These are phyloP conservation scores for Trypoxylon attenuatum DNA, from an alignment of 2,888 invertebrate genomes.

Conservation along the genomic window DNA sequence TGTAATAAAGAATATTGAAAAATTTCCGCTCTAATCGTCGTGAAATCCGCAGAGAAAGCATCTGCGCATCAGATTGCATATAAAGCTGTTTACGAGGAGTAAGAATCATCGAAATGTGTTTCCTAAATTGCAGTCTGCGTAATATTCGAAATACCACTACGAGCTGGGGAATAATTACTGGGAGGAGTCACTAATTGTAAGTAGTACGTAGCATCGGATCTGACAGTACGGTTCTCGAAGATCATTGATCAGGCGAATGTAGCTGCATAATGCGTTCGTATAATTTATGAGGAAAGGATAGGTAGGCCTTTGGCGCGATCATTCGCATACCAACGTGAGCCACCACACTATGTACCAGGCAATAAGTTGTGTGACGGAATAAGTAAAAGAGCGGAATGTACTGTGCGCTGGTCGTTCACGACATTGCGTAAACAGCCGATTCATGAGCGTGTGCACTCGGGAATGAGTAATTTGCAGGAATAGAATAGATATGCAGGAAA, in stretches of 20 bases:
- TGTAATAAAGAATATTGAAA: not conserved
- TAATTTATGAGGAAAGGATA: conserved; percentile 36
- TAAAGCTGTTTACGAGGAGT: too few species aligned
- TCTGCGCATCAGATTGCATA: too few species aligned
- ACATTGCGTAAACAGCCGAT: conserved; percentile 37
- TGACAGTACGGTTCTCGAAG: not conserved
- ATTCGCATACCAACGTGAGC: conserved; percentile 46
- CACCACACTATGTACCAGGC: conserved; percentile 2
- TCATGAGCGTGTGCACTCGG: conserved; percentile 6
- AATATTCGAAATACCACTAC: too few species aligned
- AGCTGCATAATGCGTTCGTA: conserved; percentile 26
- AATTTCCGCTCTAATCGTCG: too few species aligned
- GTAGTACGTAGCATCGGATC: too few species aligned
- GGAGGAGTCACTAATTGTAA: too few species aligned
- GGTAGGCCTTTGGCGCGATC: conserved; percentile 34
- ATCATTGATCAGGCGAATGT: conserved; percentile 29
- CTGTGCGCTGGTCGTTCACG: conserved; percentile 11
- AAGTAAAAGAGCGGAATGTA: conserved; percentile 28
- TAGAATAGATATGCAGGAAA: conserved; percentile 23
- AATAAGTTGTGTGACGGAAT: not conserved
- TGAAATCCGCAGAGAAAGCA: too few species aligned
- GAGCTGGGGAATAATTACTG: too few species aligned
- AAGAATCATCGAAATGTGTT: too few species aligned
- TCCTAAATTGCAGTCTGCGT: too few species aligned
- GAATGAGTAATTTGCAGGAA: conserved; percentile 36